Conservation (phyloP, 2,797 vertebrate species). For the Anabacerthia variegaticeps region DNA sequence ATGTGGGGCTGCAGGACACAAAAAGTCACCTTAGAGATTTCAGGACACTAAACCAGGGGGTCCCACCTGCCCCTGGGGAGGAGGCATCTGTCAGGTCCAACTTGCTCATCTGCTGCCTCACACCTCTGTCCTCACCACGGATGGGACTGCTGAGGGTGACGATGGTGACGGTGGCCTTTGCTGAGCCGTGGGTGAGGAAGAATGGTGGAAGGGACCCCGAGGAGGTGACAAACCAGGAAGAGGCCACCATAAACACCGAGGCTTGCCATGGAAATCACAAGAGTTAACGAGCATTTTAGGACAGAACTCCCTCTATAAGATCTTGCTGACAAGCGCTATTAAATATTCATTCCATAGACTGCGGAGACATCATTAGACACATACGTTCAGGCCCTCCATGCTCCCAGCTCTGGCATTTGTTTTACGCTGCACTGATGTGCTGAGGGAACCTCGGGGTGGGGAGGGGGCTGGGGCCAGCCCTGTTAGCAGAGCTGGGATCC, state of each 20-base stretch:
- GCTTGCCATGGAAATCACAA: slow-evolving; percentile 34
- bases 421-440: slow-evolving; percentile 24
- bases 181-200: background rate
- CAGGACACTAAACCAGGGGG: background rate
- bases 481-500: background rate
- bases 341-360: slow-evolving; percentile 84
- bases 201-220: background rate
- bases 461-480: background rate
- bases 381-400: slow-evolving; percentile 49
- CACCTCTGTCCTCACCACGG: background rate
- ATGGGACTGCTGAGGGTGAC: background rate
- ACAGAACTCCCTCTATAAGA: slow-evolving; percentile 68
- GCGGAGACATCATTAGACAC: slow-evolving; percentile 79
- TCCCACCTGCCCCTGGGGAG: background rate
- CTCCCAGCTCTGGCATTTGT: slow-evolving; percentile 50
- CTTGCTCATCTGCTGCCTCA: background rate
- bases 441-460: background rate
- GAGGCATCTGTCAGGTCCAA: background rate
- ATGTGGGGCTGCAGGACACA: rapidly evolving
- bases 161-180: rapidly evolving
- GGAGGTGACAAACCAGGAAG: background rate
- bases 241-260: background rate
- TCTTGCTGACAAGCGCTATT: slow-evolving; percentile 82
- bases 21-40: background rate
- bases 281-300: slow-evolving; percentile 73